Evolutionary conservation across 2,888 invertebrate species (phyloP), one percentile per base, ranked within the genome.

Genomic region (Drosophila demipolita): DNA sequence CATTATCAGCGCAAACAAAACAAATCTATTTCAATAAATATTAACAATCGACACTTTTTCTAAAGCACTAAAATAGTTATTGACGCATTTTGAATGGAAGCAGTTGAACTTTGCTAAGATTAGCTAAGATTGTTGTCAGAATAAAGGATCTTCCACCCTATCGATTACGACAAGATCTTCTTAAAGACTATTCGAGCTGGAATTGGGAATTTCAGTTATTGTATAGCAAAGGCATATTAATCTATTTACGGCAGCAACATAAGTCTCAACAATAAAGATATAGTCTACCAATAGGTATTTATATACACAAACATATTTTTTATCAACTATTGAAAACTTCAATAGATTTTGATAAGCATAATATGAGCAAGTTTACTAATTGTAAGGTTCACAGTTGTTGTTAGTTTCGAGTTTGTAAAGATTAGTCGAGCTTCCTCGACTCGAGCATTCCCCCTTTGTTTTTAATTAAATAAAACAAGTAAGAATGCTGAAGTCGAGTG

Each of bases 1-100:
- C 40, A 23, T 58, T 74, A 74, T 74, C 74, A 49, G 49, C 12
- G 7, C 2, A 32, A 57, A 54, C 57, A 61, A 65, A 58, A 45
- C 48, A 48, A 61, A 20, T 53, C 49, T 73, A 61, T 65, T 65
- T 45, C n/a, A 40, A 48, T 9, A 53, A 52, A 35, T 33, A 17
- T 33, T 48, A 15, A 12, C 23, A n/a, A 8, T 35, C 35, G 9
- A 26, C 26, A 26, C 12, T n/a, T 29, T 35, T 35, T n/a, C 8
- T 6, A 35, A 48, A 33, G 11, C 23, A 59, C 5, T n/a, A 12
- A 17, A 60, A 5, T 40, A 17, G 9, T 15, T 20, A 23, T 49
- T 49, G 35, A 36, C 35, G 23, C 23, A 20, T 15, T 42, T 15
- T 7, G 6, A 8, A 20, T 45, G 7, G 23, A 15, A 36, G n/a